These are phyloP conservation scores for Zootoca vivipara DNA, from an alignment of 2,113 vertebrate genomes.

Conservation along the genomic window DNA sequence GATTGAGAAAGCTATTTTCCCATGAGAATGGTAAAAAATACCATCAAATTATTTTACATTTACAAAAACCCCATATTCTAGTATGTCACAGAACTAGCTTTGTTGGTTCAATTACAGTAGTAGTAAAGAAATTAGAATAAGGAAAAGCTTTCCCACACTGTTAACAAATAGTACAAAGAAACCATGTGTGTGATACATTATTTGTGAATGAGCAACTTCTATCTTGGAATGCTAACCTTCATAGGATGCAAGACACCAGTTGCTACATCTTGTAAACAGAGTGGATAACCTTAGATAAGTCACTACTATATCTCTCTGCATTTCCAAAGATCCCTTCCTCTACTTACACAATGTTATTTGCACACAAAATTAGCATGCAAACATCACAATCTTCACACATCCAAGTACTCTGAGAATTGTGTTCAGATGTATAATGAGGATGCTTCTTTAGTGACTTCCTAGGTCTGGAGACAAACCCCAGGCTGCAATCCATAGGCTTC, in stretches of 20 bases:
- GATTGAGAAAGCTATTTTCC: conserved; percentile 64
- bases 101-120: conserved; percentile 50
- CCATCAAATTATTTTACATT: conserved; percentile 59
- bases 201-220: conserved; percentile 18
- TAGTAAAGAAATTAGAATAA: conserved; percentile 45
- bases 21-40: conserved; percentile 66
- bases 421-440: no score
- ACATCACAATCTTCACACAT: no score
- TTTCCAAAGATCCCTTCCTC: no score
- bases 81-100: conserved; percentile 51
- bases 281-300: background rate
- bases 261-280: background rate
- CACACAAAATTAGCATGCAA: no score
- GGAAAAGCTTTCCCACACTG: conserved; percentile 37
- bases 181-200: conserved; percentile 19
- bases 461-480: no score
- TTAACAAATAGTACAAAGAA: conserved; percentile 18
- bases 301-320: no score
- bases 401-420: no score
- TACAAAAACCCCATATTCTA: conserved; percentile 61
- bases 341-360: no score
- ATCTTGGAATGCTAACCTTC: background rate
- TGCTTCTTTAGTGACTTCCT: no score
- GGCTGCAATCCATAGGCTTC: no score
- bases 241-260: background rate